Conservation (phyloP, 23 tunicate genomes). For the Aplidium turbinatum region DNA sequence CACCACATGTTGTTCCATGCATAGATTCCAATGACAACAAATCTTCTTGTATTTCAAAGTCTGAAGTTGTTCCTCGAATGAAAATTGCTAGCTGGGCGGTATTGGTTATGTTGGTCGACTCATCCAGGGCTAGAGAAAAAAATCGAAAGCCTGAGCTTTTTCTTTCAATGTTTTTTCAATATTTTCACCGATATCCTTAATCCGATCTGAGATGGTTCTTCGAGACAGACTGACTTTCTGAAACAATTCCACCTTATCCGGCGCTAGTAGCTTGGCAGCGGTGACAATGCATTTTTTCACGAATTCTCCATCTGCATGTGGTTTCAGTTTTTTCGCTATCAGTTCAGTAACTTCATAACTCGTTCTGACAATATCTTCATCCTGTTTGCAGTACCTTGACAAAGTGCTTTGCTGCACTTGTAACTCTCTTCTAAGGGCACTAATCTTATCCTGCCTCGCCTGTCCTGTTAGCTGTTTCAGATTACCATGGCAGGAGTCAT, state of each 20-base stretch:
- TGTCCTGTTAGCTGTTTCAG: constrained; percentile 35
- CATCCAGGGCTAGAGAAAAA: constrained; percentile 55
- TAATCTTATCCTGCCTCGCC: constrained; percentile 43
- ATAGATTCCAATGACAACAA: constrained; percentile 57
- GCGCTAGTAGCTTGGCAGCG: constrained; percentile 51
- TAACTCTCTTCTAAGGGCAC: constrained; percentile 27
- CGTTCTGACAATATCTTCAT: constrained; percentile 37
- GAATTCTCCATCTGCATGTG: constrained; percentile 45
- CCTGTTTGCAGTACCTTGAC: constrained; percentile 39
- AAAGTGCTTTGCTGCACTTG: constrained; percentile 43
- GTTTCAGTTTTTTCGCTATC: constrained; percentile 56
- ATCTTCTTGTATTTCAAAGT: constrained; percentile 49
- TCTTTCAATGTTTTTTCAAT: constrained; percentile 62
- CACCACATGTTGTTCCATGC: constrained; percentile 61
- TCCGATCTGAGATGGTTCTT: constrained; percentile 66
- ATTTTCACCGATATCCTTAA: constrained; percentile 66
- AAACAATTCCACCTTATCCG: constrained; percentile 57
- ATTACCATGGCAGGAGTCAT: constrained; percentile 41
- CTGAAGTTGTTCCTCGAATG: constrained; percentile 57
- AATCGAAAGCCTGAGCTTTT: constrained; percentile 31
- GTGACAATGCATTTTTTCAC: constrained; percentile 43
- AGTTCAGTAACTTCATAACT: constrained; percentile 50
- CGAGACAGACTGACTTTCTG: constrained; percentile 67
- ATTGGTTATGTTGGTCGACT: constrained; percentile 48
- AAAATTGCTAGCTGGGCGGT: constrained; percentile 63